These are phyloP conservation scores for Microtus oregoni DNA, from an alignment of 2,113 vertebrate genomes.

Conservation along the genomic window DNA sequence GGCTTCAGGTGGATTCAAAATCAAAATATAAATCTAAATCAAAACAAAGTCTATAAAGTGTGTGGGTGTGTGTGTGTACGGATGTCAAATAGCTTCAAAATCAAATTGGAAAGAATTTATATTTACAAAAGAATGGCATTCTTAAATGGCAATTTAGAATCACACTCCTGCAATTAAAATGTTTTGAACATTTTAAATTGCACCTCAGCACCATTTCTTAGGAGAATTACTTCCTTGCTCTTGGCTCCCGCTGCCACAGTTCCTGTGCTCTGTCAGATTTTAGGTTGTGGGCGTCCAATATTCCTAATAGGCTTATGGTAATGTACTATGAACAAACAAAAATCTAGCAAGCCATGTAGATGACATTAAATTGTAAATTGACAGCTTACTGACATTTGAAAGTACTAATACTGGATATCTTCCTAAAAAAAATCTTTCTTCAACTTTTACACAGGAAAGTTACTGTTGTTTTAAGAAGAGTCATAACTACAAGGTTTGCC, in stretches of 20 bases:
- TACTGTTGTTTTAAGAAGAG: constrained; percentile 73
- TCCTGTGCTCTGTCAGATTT: constrained; percentile 84
- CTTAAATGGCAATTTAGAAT: constrained; percentile 64
- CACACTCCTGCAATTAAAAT: constrained; percentile 67
- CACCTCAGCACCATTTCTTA: constrained; percentile 73
- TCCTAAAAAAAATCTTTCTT: constrained; percentile 72
- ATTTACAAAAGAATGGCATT: constrained; percentile 49
- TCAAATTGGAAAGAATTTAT: constrained; percentile 29
- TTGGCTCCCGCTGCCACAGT: constrained; percentile 81
- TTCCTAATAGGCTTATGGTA: constrained; percentile 90
- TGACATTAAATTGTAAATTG: constrained; percentile 83
- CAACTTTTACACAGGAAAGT: constrained; percentile 79
- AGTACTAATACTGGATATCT: constrained; percentile 82
- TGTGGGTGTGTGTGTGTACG: neutral
- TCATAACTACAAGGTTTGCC: constrained; percentile 64
- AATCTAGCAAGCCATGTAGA: constrained; percentile 83
- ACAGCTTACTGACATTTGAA: constrained; percentile 81
- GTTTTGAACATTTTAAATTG: constrained; percentile 77
- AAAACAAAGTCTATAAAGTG: neutral
- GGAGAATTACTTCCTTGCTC: constrained; percentile 79
- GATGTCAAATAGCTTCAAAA: neutral
- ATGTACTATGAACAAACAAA: constrained; percentile 87
- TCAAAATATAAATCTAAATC: neutral
- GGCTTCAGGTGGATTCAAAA: neutral
- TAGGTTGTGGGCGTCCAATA: constrained; percentile 90